Conservation (phyloP, 1,140 invertebrate genomes). For the Brachionus manjavacas region DNA sequence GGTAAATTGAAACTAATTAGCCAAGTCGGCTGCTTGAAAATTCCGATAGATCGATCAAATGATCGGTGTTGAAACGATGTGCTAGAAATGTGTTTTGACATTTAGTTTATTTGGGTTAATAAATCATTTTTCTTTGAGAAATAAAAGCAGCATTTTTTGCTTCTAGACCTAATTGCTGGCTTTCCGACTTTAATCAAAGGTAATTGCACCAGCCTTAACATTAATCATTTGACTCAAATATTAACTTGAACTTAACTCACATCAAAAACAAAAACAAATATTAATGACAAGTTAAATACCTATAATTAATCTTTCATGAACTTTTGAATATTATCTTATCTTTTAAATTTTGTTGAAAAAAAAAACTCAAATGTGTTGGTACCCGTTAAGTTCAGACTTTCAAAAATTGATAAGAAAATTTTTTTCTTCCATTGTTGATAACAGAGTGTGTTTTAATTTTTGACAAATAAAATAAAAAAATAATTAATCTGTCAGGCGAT, state of each 20-base stretch:
- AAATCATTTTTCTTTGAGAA: not conserved
- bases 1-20: slow-evolving; percentile 19
- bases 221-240: not conserved
- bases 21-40: not conserved
- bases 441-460: not conserved
- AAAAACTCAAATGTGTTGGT: not conserved
- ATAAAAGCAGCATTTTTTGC: not conserved
- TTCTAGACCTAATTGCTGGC: not conserved
- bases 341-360: too few species aligned
- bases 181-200: slow-evolving; percentile 21
- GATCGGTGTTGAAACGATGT: not conserved
- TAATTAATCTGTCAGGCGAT: not conserved
- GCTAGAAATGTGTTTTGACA: not conserved
- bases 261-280: not conserved
- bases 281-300: not conserved
- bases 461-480: not conserved
- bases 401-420: not conserved
- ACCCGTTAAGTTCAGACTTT: not conserved
- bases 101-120: slow-evolving; percentile 27
- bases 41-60: not conserved
- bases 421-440: not conserved
- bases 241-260: not conserved
- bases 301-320: not conserved
- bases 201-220: not conserved
- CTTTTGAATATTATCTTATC: not conserved